Base-by-base conservation (phyloP, 2,113 vertebrate genomes). In the Trachemys scripta region DNA sequence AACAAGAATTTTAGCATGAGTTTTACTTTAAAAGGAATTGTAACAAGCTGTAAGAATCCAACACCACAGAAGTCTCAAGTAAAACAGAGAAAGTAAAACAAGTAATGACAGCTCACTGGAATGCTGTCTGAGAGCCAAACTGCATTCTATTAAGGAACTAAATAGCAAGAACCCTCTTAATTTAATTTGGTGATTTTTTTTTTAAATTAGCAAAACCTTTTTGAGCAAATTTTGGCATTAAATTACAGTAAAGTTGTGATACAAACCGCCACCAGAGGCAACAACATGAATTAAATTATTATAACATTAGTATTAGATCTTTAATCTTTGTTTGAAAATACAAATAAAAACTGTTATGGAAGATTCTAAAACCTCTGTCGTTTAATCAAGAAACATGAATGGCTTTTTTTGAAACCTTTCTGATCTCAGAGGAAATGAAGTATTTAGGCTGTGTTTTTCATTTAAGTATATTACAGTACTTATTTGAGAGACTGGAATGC, bases 361-460 rank as follows among this genome's bases (percentile, higher is more conserved):
- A 83, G 94, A 92, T 94, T 92, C 65, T 25, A 79, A 82, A 96
- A 90, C 93, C n/a, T 4, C 10, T 91, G 53, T 94, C 89, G 85
- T 83, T 95, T 94, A 90, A 88, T 95, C 90, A 94, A 84, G 85
- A 95, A 94, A 95, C 89, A 87, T 78, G 59, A 94, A 80, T 5
- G 42, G 47, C 89, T 86, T 0, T 92, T 85, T 93, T 94, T 80
- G 80, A 95, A 94, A 90, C 88, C 42, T 79, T 80, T 59, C 85
- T 96, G 49, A 69, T 83, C 90, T 96, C 54, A 29, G 92, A 97
- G 96, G 96, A 97, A 97, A 97, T 97, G 49, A 97, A 95, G 83
- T 91, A 83, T 97, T 97, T 97, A 87, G 53, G 31, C n/a, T 94
- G 93, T 97, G 93, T 96, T 97, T 78, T 97, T 96, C 65, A 54